Evolutionary conservation across 1,140 invertebrate genomes (phyloP), one percentile per base, ranked within the genome.

Genomic region (Eurytemora carolleeae): DNA sequence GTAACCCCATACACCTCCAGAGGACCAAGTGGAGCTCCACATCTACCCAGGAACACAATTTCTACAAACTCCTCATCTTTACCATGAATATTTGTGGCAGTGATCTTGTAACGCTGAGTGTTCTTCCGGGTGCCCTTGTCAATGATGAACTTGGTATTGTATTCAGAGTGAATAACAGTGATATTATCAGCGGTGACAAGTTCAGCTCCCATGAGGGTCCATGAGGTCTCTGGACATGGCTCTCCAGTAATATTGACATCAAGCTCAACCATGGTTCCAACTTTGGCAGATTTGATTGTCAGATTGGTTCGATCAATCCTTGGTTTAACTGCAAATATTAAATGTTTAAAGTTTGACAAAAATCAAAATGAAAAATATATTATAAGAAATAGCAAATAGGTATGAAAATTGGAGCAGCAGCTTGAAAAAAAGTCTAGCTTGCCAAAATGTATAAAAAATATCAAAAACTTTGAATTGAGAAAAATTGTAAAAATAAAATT

Each of bases 301-400:
- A 97, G 75, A 70, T 93, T 91, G 0, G 89, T 92, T 66, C 90
- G 80, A 71, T 95, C 90, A 70, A 98, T 95, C 70, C 87, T 85
- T n/a, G 92, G 92, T 75, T 94, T 93, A 71, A 94, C 87, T 89
- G 68, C 59, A 76, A 74, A 61, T 57, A 64, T 7, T 44, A 7
- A 12, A 44, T 44, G n/a, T 12, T 44, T n/a, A n/a, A n/a, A n/a
- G n/a, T n/a, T n/a, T n/a, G n/a, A n/a, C n/a, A n/a, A n/a, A n/a
- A n/a, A n/a, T n/a, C n/a, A n/a, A n/a, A n/a, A n/a, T n/a, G n/a
- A n/a, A n/a, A n/a, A n/a, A n/a, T n/a, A n/a, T n/a, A n/a, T n/a
- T n/a, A n/a, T n/a, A n/a, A n/a, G n/a, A n/a, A n/a, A n/a, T n/a
- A n/a, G n/a, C n/a, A n/a, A n/a, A n/a, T n/a, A n/a, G n/a, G n/a